Evolutionary conservation across 2,888 invertebrate species (phyloP), one percentile per base, ranked within the genome.

Genomic region (Epicampocera succincta): DNA sequence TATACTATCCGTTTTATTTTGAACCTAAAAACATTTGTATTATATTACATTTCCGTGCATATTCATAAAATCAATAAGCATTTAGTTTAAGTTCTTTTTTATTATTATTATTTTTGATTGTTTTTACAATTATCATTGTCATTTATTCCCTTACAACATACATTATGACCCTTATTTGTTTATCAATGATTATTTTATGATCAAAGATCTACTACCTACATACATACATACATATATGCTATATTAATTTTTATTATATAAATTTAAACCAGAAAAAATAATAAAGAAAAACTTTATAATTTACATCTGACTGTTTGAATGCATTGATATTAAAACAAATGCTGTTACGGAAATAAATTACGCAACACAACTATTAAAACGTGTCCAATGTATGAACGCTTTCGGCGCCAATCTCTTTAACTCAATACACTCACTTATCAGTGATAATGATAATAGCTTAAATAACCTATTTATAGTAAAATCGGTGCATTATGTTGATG

Each of bases 201-300:
- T 75, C 77, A 33, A 74, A 60, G 65, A 77, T 71, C 69, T 71
- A 66, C n/a, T n/a, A n/a, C n/a, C n/a, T n/a, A n/a, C n/a, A n/a
- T n/a, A n/a, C 60, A 52, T 63, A 69, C 58, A 33, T 33, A 33
- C 33, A 33, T 61, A 58, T 74, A 82, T 56, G 74, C 78, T 76
- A 76, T 61, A 78, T 75, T 82, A 78, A 79, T 78, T 82, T 78
- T 78, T 82, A 75, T 77, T 75, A 48, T 44, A 68, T 13, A 68
- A 25, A 76, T 52, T 76, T 60, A 68, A 76, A 76, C 68, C 42
- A 25, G 60, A 52, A 75, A 73, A 56, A 48, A 65, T 66, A 68
- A 73, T 50, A 65, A 69, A n/a, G 33, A 54, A 54, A 8, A 33
- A 54, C 33, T 54, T 54, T 58, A 58, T 58, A 38, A 38, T 58